A percentile compares a stretch with the other conserved stretches of the same genome.
Conservation (phyloP, 2,888 invertebrate species). For the Apodemia duryi region DNA sequence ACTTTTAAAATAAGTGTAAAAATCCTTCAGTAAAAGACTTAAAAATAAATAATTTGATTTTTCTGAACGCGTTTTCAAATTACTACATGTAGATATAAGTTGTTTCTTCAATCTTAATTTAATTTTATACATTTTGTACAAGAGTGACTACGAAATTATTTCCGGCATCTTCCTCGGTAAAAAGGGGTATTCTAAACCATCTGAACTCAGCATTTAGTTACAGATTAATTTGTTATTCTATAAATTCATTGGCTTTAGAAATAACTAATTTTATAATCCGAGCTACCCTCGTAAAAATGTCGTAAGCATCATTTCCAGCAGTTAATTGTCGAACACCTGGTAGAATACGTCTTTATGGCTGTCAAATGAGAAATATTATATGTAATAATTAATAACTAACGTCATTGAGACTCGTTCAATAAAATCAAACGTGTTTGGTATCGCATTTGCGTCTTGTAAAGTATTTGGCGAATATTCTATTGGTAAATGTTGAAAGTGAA, state of each 20-base stretch:
- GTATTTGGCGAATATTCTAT: conserved; percentile 18
- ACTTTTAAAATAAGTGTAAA: no score
- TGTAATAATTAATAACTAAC: conserved; percentile 23
- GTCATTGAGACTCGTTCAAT: conserved; percentile 34
- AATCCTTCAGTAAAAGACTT: no score
- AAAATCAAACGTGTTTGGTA: conserved; percentile 20
- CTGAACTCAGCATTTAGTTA: neutral
- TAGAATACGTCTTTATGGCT: conserved; percentile 36
- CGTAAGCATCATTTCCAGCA: conserved; percentile 37
- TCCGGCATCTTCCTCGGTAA: no score
- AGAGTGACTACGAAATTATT: no score
- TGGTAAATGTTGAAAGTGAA: conserved; percentile 31
- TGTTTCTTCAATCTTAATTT: no score
- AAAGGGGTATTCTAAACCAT: no score
- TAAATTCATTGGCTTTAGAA: neutral
- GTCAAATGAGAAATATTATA: conserved; percentile 27
- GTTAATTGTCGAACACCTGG: conserved; percentile 47
- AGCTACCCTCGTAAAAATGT: conserved; percentile 36
- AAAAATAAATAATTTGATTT: no score
- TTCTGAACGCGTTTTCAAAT: no score
- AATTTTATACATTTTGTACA: no score
- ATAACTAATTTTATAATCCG: conserved; percentile 42
- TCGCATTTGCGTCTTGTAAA: conserved; percentile 11
- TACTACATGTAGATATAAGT: no score
- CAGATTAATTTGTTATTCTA: conserved; percentile 2